Conservation (phyloP, 1,140 invertebrate species). For the Drosophila repleta region DNA sequence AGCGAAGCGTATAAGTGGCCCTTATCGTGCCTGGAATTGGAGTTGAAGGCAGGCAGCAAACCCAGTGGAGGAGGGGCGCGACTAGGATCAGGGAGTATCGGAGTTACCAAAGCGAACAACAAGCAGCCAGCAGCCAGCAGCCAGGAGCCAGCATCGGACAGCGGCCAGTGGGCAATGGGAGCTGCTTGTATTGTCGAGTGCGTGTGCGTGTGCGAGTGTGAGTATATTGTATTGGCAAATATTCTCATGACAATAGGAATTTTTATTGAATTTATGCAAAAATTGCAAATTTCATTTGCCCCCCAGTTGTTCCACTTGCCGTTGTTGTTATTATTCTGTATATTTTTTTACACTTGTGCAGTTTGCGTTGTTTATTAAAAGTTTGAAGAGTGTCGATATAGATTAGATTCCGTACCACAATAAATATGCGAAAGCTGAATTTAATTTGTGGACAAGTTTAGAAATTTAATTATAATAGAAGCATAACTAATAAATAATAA, state of each 20-base stretch:
- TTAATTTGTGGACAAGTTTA: too few relatives aligned
- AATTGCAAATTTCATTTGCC: conserved; percentile 77
- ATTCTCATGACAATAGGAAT: conserved; percentile 82
- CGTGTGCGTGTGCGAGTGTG: conserved; percentile 7
- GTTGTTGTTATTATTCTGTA: conserved; percentile 1
- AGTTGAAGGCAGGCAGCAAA: conserved; percentile 4
- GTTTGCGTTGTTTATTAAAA: conserved; percentile 51
- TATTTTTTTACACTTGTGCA: conserved; percentile 19
- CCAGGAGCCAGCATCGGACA: too few relatives aligned
- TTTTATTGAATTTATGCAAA: conserved; percentile 82
- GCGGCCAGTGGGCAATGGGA: not conserved
- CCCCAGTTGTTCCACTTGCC: conserved; percentile 32
- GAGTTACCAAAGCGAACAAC: not conserved
- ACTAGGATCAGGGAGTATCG: not conserved
- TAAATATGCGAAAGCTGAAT: too few relatives aligned
- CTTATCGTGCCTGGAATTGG: conserved; percentile 56
- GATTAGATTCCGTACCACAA: conserved; percentile 11
- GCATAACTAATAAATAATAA: too few relatives aligned
- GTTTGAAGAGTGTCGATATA: conserved; percentile 19
- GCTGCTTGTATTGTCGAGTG: conserved; percentile 5
- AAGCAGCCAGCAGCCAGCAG: not conserved
- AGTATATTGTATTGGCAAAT: conserved; percentile 77
- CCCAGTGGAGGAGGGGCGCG: not conserved
- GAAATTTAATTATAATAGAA: too few relatives aligned
- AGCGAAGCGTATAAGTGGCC: conserved; percentile 80